Evolutionary conservation across 2,888 invertebrate species (phyloP).

Genomic region (Yponomeuta sedellus): DNA sequence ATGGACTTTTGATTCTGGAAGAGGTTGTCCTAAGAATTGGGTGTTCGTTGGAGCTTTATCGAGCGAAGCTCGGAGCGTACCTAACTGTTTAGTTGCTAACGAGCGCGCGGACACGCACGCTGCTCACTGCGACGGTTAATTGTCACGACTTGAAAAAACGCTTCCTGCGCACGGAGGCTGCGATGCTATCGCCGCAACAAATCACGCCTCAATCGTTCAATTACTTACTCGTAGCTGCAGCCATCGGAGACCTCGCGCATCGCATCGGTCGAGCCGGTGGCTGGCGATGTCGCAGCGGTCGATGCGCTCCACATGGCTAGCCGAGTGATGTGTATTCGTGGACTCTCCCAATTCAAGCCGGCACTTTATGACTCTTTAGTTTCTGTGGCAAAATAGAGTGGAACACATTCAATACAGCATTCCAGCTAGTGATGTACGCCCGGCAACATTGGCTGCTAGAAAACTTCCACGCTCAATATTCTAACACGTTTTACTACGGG

Average conservation of each 20-base stretch:
- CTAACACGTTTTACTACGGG: too few relatives aligned
- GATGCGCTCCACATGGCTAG: neutral
- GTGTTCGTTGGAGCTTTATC: neutral
- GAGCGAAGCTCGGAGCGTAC: neutral
- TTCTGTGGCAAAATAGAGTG: too few relatives aligned
- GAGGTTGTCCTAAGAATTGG: neutral
- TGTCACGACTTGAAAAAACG: conserved; percentile 5
- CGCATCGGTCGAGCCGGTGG: neutral
- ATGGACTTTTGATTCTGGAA: neutral
- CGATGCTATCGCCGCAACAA: neutral
- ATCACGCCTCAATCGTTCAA: conserved; percentile 5
- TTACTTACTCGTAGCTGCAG: neutral
- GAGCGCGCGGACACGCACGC: conserved; percentile 4
- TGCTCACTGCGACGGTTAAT: conserved; percentile 2
- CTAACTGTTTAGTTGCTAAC: neutral
- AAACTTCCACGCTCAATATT: too few relatives aligned
- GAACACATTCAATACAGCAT: too few relatives aligned
- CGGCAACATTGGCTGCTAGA: too few relatives aligned
- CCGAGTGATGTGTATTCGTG: neutral
- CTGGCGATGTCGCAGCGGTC: neutral
- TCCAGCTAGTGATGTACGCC: too few relatives aligned
- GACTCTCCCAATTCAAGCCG: neutral
- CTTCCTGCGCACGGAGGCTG: neutral
- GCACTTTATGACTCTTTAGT: too few relatives aligned
- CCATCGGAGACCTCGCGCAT: neutral